Conservation (phyloP, 2,113 vertebrate genomes). For the Leuciscus idus region DNA sequence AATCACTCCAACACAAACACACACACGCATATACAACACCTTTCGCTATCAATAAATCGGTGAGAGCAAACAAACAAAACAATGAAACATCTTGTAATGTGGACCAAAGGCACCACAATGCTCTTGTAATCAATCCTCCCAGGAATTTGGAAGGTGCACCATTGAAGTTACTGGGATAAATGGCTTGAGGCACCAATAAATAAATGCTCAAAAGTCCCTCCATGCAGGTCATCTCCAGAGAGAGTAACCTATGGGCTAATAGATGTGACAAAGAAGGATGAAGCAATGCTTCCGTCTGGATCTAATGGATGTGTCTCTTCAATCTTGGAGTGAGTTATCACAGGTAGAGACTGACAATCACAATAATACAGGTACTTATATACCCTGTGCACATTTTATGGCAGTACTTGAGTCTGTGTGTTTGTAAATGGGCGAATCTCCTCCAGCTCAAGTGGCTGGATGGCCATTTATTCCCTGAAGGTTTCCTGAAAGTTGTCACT, state of each 20-base stretch:
- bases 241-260: constrained; percentile 53
- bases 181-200: constrained; percentile 50
- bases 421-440: not conserved
- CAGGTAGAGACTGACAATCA: constrained; percentile 14
- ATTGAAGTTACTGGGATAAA: constrained; percentile 48
- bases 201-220: constrained; percentile 45
- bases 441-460: constrained; percentile 10
- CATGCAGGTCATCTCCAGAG: constrained; percentile 36
- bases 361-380: not conserved
- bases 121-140: constrained; percentile 45
- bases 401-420: not conserved
- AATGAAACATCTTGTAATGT: constrained; percentile 27
- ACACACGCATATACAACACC: not conserved
- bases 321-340: constrained; percentile 30
- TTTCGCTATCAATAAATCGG: constrained; percentile 38
- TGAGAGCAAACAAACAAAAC: constrained; percentile 20
- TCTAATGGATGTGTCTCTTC: constrained; percentile 24
- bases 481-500: not conserved
- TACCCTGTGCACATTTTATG: constrained; percentile 33
- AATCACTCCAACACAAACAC: constrained; percentile 30
- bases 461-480: constrained; percentile 31
- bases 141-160: constrained; percentile 43
- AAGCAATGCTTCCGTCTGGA: constrained; percentile 36
- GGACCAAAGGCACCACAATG: constrained; percentile 43
- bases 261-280: constrained; percentile 52